These are phyloP conservation scores for Paedocypris micromegethes DNA, from an alignment of 2,797 vertebrate genomes.

Conservation along the genomic window DNA sequence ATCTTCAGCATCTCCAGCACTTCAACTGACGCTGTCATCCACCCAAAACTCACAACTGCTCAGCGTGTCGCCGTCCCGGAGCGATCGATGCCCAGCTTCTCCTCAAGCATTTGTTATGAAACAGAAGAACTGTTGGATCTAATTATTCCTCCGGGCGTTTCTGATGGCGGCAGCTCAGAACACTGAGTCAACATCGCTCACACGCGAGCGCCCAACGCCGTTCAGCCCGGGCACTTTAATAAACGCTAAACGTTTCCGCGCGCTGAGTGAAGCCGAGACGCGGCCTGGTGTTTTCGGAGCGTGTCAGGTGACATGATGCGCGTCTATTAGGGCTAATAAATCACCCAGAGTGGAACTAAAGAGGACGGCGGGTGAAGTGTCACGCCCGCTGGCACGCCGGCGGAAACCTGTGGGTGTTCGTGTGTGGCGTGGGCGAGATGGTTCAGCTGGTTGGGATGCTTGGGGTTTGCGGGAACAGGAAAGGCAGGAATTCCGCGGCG, in stretches of 20 bases:
- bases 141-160: conserved; percentile 25
- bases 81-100: conserved; percentile 26
- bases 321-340: conserved; percentile 15
- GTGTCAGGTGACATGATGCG: not conserved
- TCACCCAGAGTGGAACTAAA: conserved; percentile 16
- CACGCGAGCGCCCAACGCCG: conserved; percentile 18
- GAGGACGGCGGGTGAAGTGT: conserved; percentile 10
- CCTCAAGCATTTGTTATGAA: conserved; percentile 33
- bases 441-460: conserved; percentile 39
- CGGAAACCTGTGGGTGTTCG: conserved; percentile 26
- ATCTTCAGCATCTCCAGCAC: conserved; percentile 1
- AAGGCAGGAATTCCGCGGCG: conserved; percentile 38
- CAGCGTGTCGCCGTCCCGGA: conserved; percentile 16
- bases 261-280: not conserved
- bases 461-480: conserved; percentile 47
- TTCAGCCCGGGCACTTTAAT: conserved; percentile 11
- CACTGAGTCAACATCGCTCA: conserved; percentile 26
- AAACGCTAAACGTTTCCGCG: conserved; percentile 1
- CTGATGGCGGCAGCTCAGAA: conserved; percentile 22
- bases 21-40: conserved; percentile 17
- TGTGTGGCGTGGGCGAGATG: conserved; percentile 27
- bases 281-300: conserved; percentile 10
- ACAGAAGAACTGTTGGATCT: conserved; percentile 29
- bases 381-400: conserved; percentile 3
- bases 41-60: conserved; percentile 28